Percentiles rank a stretch among this genome's conserved stretches.
These are phyloP conservation scores for Dysidea cf. avara DNA, from an alignment of 37 sponge, comb jelly and placozoan genomes.

Conservation along the genomic window DNA sequence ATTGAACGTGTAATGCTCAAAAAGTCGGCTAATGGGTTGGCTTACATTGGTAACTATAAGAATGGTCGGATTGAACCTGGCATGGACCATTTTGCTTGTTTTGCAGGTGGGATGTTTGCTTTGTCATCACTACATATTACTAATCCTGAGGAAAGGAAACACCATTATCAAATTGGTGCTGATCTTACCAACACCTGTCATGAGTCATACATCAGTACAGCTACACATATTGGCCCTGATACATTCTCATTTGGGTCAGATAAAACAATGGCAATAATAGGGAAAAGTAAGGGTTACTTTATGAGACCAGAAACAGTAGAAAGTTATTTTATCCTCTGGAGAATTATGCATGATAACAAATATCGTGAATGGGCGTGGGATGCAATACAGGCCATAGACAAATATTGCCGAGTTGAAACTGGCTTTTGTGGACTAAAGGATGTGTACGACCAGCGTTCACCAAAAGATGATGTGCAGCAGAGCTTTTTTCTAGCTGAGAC, in stretches of 20 bases:
- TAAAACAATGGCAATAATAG: slow-evolving; percentile 5
- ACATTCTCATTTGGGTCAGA: slow-evolving; percentile 57
- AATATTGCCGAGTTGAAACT: slow-evolving; percentile 54
- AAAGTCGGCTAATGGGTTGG: slow-evolving; percentile 34
- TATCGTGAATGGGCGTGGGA: slow-evolving; percentile 96
- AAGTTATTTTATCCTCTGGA: slow-evolving; percentile 85
- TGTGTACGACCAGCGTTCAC: slow-evolving; percentile 52
- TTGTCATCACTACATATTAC: slow-evolving; percentile 50
- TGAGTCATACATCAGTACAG: slow-evolving; percentile 69
- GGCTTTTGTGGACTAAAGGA: slow-evolving; percentile 72
- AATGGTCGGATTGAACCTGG: slow-evolving; percentile 61
- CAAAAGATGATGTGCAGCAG: slow-evolving; percentile 87
- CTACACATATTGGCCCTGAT: slow-evolving; percentile 86
- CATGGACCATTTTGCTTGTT: slow-evolving; percentile 91
- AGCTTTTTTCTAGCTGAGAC: slow-evolving; percentile 96
- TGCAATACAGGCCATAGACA: slow-evolving; percentile 75
- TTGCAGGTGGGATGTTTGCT: slow-evolving; percentile 88
- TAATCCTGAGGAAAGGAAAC: slow-evolving; percentile 31
- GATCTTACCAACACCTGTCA: slow-evolving; percentile 71
- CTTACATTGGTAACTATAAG: slow-evolving; percentile 63
- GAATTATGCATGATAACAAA: slow-evolving; percentile 79
- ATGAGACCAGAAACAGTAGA: slow-evolving; percentile 90
- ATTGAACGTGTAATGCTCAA: slow-evolving; percentile 42
- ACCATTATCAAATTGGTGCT: slow-evolving; percentile 65
- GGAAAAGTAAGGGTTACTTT: slow-evolving; percentile 66